Evolutionary conservation across 2,113 vertebrate species (phyloP).

Genomic region (Sylvia atricapilla): DNA sequence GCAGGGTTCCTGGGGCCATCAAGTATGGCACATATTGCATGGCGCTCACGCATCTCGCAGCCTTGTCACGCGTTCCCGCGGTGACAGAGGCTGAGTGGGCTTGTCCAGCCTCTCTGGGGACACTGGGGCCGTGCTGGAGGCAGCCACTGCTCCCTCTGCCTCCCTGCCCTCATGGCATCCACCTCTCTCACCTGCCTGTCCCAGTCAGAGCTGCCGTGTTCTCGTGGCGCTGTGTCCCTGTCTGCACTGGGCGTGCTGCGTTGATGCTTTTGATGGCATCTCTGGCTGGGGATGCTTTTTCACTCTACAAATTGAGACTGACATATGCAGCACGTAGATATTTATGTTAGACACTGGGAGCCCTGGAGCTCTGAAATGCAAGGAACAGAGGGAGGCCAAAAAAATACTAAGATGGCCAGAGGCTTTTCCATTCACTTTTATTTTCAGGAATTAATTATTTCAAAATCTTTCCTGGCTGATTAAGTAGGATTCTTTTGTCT

Average conservation of each 20-base stretch:
- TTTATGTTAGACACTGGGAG: background rate
- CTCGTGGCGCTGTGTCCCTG: background rate
- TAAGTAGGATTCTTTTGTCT: conserved; percentile 17
- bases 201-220: fast-evolving
- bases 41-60: fast-evolving
- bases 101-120: background rate
- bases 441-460: conserved; percentile 22
- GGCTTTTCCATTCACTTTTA: background rate
- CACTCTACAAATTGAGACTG: background rate
- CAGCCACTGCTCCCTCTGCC: background rate
- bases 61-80: fast-evolving
- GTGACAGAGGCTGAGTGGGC: background rate
- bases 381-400: background rate
- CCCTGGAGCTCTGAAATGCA: background rate
- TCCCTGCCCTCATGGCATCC: background rate
- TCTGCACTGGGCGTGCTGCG: fast-evolving
- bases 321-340: background rate
- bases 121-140: fast-evolving
- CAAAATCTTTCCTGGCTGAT: background rate
- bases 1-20: background rate
- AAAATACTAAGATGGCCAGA: background rate
- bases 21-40: fast-evolving
- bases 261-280: background rate
- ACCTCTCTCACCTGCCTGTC: background rate
- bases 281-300: background rate